Evolutionary conservation across 2,797 vertebrate species (phyloP), one percentile per base, ranked within the genome.

Genomic region (Xiphorhynchus erythropygius): DNA sequence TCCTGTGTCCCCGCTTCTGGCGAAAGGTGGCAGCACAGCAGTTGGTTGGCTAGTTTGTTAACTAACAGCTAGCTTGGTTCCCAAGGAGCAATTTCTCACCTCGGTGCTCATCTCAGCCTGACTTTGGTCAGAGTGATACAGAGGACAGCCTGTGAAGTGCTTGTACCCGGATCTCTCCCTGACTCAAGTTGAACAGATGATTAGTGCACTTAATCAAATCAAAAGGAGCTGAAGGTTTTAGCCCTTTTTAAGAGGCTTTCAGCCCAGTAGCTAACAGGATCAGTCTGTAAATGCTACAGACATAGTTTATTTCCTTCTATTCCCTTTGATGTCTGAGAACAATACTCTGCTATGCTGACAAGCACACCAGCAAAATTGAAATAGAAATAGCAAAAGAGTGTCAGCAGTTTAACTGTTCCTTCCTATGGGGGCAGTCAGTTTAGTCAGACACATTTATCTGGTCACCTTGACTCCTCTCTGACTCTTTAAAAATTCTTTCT

Each of bases 241-340:
- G 44, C n/a, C 24, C 11, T 46, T 92, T 91, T 30, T 71, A 97
- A 94, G 93, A 93, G 75, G 93, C 81, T 96, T 92, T 74, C 59
- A 85, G 70, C 44, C 67, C 64, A 60, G 84, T 7, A 89, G 81
- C 39, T 92, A 90, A 76, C 50, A 87, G 42, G 78, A 90, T 87
- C 84, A 92, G 15, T 56, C 60, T 89, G 62, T 64, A 91, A 77
- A 64, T 83, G 52, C 56, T 60, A 46, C 6, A 86, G 28, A 71
- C 90, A 62, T 67, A 5, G 4, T 74, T 85, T 89, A 55, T 92
- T 94, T 87, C 62, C 53, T 80, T 92, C 73, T 37, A 67, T 73
- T 85, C 30, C 33, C 71, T 83, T 70, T 83, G 41, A 68, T 87
- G 37, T 80, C 47, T 46, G 68, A 87, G 71, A 86, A 81, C 52